A percentile compares a stretch with the other conserved stretches of the same genome.
Conservation (phyloP, 2,888 invertebrate species). For the Dynastes grantii region DNA sequence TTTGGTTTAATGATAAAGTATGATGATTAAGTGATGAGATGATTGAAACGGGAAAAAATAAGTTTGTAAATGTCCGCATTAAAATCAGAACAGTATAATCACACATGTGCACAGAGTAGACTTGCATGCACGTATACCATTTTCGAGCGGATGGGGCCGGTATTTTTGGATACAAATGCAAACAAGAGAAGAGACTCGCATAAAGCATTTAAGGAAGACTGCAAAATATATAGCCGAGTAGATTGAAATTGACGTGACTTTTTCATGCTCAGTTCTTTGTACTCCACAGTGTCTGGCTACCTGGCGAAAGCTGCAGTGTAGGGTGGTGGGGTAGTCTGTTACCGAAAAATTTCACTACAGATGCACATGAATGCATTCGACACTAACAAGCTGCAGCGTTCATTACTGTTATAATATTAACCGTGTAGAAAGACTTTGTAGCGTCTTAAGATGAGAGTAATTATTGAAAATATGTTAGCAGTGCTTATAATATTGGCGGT, state of each 20-base stretch:
- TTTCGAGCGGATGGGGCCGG: no score
- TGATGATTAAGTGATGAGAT: no score
- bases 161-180: no score
- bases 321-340: conserved; percentile 2
- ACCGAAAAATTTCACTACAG: conserved; percentile 10
- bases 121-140: no score
- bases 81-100: no score
- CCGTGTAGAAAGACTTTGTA: not conserved
- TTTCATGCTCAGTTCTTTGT: not conserved
- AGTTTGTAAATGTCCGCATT: no score
- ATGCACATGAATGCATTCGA: not conserved
- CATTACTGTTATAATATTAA: not conserved
- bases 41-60: no score
- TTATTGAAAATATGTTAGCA: not conserved
- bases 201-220: no score
- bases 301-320: conserved; percentile 10
- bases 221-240: not conserved
- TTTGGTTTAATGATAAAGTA: no score
- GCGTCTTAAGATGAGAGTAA: not conserved
- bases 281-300: not conserved
- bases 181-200: no score
- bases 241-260: not conserved
- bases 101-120: no score
- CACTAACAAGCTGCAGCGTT: not conserved
- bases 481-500: not conserved